Conservation (phyloP, 2,113 vertebrate genomes). For the Cochlearius cochlearius region DNA sequence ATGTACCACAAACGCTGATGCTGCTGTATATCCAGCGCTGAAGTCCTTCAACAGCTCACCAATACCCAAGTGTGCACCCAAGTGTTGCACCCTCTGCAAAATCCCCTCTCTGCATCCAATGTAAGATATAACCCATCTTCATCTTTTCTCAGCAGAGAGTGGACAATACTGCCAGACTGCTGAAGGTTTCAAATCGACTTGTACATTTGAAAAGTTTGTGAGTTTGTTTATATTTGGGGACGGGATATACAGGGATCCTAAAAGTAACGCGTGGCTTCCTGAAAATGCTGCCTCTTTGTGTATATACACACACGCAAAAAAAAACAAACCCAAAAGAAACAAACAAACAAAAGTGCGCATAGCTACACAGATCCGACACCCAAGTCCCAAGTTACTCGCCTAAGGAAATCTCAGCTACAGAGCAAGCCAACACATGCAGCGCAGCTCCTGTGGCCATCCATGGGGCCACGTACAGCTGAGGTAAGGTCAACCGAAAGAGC, state of each 20-base stretch:
- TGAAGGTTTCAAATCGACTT: neutral
- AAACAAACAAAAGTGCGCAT: neutral
- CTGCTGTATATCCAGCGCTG: neutral
- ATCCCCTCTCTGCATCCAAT: neutral
- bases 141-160: neutral
- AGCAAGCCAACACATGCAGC: neutral
- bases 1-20: neutral
- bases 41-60: neutral
- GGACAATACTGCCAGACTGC: neutral
- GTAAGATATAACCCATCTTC: neutral
- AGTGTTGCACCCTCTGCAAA: neutral
- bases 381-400: neutral
- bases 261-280: neutral
- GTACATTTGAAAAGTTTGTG: neutral
- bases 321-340: neutral
- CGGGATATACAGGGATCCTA: neutral
- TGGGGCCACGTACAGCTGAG: neutral
- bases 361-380: neutral
- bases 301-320: neutral
- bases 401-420: neutral
- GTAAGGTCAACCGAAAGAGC: neutral
- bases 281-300: neutral
- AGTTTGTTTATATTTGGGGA: neutral
- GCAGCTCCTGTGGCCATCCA: neutral
- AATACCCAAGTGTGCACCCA: neutral